Base-by-base conservation (phyloP, 2,113 vertebrate species). In the Microcebus murinus region DNA sequence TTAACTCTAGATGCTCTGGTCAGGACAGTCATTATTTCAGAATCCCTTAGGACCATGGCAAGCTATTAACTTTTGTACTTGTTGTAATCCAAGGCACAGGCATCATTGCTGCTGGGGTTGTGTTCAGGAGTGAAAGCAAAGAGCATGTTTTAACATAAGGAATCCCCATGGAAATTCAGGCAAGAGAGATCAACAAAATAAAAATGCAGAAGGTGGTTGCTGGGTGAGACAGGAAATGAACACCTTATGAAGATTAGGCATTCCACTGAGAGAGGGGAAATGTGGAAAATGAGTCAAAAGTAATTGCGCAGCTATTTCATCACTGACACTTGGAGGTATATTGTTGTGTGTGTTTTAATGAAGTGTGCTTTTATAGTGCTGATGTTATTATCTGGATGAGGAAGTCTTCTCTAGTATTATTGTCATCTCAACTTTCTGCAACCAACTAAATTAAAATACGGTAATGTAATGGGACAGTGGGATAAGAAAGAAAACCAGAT, bases 171-270 rank as follows among this genome's bases (percentile, higher is more conserved):
- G 95, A 96, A 96, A 94, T 97, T 84, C 94, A 97, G 90, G 74
- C 96, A 95, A 70, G 95, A 93, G 93, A 91, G 79, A 96, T 90
- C 96, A 96, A 94, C 95, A 96, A 92, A 97, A 98, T 97, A 96
- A 96, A 96, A 97, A 89, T 90, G 97, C 95, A 96, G 98, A 97
- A 97, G 90, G 97, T 97, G 93, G 86, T 91, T 91, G 94, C 97
- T 96, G 87, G 96, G 97, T 96, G 80, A 98, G 95, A 97, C 97
- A 98, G 98, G 98, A 98, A 98, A 98, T 98, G 98, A 98, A 96
- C 98, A 96, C 97, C 97, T 96, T 97, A 84, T 90, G 96, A 95
- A 97, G 97, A 97, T 96, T 96, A 97, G 93, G 84, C 94, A 65
- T 92, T 97, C 91, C 91, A 42, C 68, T 23, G 89, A 96, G 97